Evolutionary conservation across 2,888 invertebrate genomes (phyloP), one percentile per base, ranked within the genome.

Genomic region (Tanytarsus gracilentus): DNA sequence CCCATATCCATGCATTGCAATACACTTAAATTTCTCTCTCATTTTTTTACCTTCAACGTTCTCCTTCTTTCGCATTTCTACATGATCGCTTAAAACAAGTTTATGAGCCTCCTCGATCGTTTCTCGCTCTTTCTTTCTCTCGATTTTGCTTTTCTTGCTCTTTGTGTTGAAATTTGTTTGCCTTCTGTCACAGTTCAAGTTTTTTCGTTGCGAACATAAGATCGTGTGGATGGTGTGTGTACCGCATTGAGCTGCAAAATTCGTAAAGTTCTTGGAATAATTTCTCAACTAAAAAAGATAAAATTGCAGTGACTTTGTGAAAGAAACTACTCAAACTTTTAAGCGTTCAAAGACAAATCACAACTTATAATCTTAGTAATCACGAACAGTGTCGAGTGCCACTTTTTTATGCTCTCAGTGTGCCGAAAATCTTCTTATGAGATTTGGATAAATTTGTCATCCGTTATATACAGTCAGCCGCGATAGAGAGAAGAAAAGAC

Each of bases 361-460:
- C 36, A 36, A 14, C 36, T 36, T n/a, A 36, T 36, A 36, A 36
- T 36, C 36, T 36, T 36, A n/a, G n/a, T 36, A 14, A 36, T 14
- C n/a, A 16, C n/a, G 36, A 36, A 36, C 36, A 36, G 36, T 36
- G 36, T 7, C 36, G 16, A 36, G 36, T 36, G 36, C 7, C 36
- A 36, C 5, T n/a, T 36, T 36, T 36, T 14, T n/a, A n/a, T n/a
- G 33, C 16, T 1, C 16, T n/a, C 16, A 36, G 16, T 14, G 14
- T 36, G 36, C 36, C n/a, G 25, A 49, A 29, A 51, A 51, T 51
- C 50, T 6, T 27, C 50, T 50, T 29, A 50, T 29, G 29, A 49
- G 21, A 21, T 21, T 51, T 27, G 16, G 51, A 51, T 51, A 51
- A 51, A 51, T 51, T 51, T 51, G 51, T 51, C 51, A 51, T 51